Conservation (phyloP, 2,797 vertebrate species). For the Platyrinchus mystaceus region DNA sequence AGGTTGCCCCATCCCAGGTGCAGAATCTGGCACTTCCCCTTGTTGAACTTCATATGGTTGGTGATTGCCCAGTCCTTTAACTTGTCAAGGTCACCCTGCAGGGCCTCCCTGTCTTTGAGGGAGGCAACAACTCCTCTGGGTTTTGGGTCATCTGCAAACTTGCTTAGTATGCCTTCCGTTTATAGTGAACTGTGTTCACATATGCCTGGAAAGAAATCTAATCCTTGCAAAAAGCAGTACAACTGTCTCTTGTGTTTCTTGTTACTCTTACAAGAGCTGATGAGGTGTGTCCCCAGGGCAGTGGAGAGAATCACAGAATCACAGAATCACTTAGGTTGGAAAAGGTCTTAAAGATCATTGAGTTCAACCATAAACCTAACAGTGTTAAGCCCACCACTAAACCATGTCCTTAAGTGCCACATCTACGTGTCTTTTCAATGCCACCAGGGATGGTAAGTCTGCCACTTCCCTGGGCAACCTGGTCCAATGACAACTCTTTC, state of each 20-base stretch:
- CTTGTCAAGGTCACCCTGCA: not conserved
- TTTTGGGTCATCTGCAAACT: not conserved
- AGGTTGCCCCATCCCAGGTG: not conserved
- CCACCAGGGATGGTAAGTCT: not conserved
- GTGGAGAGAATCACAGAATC: not conserved
- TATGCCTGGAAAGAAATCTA: not conserved
- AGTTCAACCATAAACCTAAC: rapidly evolving
- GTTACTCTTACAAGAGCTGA: not conserved
- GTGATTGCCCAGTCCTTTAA: not conserved
- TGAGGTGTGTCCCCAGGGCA: not conserved
- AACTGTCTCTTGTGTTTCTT: not conserved
- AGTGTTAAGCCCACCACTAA: not conserved
- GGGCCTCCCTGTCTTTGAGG: not conserved
- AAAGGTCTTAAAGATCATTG: not conserved
- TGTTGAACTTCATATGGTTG: not conserved
- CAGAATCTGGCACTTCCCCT: not conserved
- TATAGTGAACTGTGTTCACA: not conserved
- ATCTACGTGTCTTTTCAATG: not conserved
- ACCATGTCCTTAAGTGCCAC: not conserved
- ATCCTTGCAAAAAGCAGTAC: not conserved
- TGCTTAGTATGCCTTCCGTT: not conserved
- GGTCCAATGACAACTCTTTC: not conserved
- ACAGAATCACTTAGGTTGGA: not conserved
- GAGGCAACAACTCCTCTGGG: not conserved
- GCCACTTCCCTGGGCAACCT: not conserved